phyloP scores from a whole-genome alignment of 2,113 vertebrate genomes.

The Forbesichthys agassizii region DNA sequence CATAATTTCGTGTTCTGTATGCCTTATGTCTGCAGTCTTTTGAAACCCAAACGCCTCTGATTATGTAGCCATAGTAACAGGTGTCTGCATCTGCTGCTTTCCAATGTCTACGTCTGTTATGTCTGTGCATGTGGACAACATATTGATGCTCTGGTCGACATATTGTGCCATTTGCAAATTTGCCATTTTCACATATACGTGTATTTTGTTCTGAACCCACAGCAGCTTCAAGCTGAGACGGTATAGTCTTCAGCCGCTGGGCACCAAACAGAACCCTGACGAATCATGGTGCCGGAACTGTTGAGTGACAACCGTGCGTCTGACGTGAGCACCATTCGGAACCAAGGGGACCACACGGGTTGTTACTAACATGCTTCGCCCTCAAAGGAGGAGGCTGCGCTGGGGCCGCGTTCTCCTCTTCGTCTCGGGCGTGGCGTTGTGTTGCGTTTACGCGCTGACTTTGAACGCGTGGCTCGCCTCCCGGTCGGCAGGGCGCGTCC shows the following conservation, averaged over 20 bases:
- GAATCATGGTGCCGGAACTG: slow-evolving; percentile 9
- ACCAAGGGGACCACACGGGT: slow-evolving; percentile 32
- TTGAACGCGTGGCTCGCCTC: slow-evolving; percentile 63
- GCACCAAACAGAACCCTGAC: slow-evolving; percentile 13
- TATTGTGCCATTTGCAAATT: neutral
- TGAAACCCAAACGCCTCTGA: slow-evolving; percentile 45
- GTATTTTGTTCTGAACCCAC: slow-evolving; percentile 17
- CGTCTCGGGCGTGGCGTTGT: slow-evolving; percentile 73
- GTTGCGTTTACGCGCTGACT: slow-evolving; percentile 75
- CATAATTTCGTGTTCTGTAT: no score
- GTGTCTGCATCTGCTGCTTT: slow-evolving; percentile 60
- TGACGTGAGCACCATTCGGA: slow-evolving; percentile 49
- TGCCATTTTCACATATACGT: neutral
- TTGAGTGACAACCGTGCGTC: slow-evolving; percentile 36
- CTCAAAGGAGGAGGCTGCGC: slow-evolving; percentile 70
- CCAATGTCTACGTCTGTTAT: slow-evolving; percentile 2
- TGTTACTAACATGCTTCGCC: slow-evolving; percentile 65
- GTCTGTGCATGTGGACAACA: slow-evolving; percentile 9
- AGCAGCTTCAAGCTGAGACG: slow-evolving; percentile 32
- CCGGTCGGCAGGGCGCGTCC: slow-evolving; percentile 9
- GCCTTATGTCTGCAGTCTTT: slow-evolving; percentile 5
- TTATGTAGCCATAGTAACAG: slow-evolving; percentile 77
- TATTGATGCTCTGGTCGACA: neutral
- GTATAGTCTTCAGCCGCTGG: neutral
- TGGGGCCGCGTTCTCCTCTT: slow-evolving; percentile 78